phyloP scores from a whole-genome alignment of 2,888 invertebrate genomes.

The Cancer borealis region DNA sequence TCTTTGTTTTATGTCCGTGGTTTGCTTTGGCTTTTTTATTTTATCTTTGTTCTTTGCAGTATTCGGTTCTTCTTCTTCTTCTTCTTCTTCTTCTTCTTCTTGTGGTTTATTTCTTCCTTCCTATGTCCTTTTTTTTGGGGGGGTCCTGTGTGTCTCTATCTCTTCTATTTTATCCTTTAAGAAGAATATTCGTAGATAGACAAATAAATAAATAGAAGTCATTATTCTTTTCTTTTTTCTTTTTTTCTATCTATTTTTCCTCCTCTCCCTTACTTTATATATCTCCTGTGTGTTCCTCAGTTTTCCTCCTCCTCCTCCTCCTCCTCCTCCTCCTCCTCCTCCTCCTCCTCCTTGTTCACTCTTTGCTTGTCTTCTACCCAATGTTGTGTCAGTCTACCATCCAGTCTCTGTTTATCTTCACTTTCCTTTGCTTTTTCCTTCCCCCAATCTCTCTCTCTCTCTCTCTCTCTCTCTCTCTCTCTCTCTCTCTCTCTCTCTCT shows the following conservation, averaged over 20 bases:
- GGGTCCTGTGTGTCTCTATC: neutral
- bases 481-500: neutral
- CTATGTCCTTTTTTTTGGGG: neutral
- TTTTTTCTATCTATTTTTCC: neutral
- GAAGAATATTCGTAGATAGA: no score
- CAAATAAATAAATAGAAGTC: no score
- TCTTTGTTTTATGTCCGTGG: neutral
- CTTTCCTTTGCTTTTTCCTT: neutral
- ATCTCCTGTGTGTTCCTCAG: neutral
- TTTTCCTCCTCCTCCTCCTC: neutral
- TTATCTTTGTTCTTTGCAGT: no score
- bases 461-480: neutral
- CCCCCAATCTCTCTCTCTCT: neutral
- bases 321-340: neutral
- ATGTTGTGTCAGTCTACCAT: neutral
- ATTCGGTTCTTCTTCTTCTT: neutral
- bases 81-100: neutral
- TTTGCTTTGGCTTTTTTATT: no score
- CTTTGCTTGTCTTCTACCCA: neutral
- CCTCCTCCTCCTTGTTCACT: slow-evolving; percentile 8
- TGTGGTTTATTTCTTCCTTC: neutral
- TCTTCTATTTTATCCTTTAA: neutral
- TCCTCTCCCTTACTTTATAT: neutral
- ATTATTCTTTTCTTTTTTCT: neutral
- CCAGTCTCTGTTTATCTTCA: neutral